Base-by-base conservation (phyloP, 2,888 invertebrate species). In the Amphipyra berbera region DNA sequence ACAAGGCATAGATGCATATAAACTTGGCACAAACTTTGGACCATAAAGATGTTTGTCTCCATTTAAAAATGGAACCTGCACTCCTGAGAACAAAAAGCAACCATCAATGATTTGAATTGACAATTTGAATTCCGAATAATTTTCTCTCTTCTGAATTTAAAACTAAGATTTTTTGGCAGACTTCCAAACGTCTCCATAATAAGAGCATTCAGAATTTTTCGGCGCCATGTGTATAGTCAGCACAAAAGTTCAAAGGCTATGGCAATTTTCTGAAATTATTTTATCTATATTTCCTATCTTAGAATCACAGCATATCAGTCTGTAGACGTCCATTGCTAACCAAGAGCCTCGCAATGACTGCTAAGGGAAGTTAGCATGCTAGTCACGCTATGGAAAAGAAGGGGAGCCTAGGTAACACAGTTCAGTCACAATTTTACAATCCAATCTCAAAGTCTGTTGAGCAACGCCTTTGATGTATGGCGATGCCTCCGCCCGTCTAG, bases 51-150 rank as follows among this genome's bases (percentile, higher is more conserved):
- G 30, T 21, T 12, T 46, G 8, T 33, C 33, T 33, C 33, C 13
- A 9, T 71, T 48, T 38, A 21, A 58, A 72, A 48, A 37, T 12
- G 1, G 6, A 53, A 35, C 14, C 13, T 10, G 40, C 53, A 71
- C 46, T 53, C 1, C 42, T 33, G 42, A 40, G 45, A 33, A 57
- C 52, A 61, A 56, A 53, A 14, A 41, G 50, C 40, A 41, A 27
- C 54, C 49, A 72, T 57, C 57, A 42, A 71, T 66, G 72, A 71
- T 70, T 56, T 45, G 56, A 70, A 70, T 72, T 58, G 70, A 57
- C 62, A 55, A 67, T 72, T 72, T 55, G 57, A 70, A 71, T 61
- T 66, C 66, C 2, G 61, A 61, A 72, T 54, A 67, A 62, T 61
- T 47, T 67, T 61, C 49, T 62, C 54, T 67, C 42, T 52, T 67